These are phyloP conservation scores for Tupaia tana DNA, from an alignment of 2,113 vertebrate species.

Conservation along the genomic window DNA sequence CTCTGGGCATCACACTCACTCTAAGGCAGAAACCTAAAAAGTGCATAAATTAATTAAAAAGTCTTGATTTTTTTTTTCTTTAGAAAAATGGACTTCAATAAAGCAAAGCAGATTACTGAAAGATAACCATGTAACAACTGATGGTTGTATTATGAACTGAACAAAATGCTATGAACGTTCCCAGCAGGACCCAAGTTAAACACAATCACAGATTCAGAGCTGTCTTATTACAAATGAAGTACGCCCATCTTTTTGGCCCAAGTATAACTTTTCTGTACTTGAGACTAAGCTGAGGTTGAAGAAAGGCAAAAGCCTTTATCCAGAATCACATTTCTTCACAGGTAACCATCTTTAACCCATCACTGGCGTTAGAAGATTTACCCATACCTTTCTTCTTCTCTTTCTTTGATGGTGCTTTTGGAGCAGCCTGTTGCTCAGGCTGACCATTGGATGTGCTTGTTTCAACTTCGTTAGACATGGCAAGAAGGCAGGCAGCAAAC, in stretches of 20 bases:
- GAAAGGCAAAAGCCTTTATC: background rate
- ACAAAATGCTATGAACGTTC: background rate
- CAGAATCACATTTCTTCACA: background rate
- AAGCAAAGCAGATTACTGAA: background rate
- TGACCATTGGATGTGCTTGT: slow-evolving; percentile 77
- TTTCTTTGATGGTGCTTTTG: slow-evolving; percentile 87
- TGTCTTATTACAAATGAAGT: background rate
- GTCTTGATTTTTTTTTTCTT: background rate
- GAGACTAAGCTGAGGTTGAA: background rate
- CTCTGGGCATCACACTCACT: too few species aligned
- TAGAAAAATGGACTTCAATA: background rate
- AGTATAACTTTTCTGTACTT: background rate
- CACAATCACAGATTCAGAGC: background rate
- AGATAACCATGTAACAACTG: background rate
- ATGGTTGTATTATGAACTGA: background rate
- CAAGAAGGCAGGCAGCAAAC: slow-evolving; percentile 59
- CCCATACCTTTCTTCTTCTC: slow-evolving; percentile 95
- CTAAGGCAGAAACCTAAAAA: too few species aligned
- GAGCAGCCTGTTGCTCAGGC: slow-evolving; percentile 84
- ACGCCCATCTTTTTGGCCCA: background rate
- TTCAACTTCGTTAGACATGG: slow-evolving; percentile 93
- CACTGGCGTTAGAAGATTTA: background rate
- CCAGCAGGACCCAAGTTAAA: background rate
- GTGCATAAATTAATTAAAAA: too few species aligned
- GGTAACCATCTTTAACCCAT: background rate